phyloP scores from a whole-genome alignment of 2,797 vertebrate species.

The Anguilla anguilla region DNA sequence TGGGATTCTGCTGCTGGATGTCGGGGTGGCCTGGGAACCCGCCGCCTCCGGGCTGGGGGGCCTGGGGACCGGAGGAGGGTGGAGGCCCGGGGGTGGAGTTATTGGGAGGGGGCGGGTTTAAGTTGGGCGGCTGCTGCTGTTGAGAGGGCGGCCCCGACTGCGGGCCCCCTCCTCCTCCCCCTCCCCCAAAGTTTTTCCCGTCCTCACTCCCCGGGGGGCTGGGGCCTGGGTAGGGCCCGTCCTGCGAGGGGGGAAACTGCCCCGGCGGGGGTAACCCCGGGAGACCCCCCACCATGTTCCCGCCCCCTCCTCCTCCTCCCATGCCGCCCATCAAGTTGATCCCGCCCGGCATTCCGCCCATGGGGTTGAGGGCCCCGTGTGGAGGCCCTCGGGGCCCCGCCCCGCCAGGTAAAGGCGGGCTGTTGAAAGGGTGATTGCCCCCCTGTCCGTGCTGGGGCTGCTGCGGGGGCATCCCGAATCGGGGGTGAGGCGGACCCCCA shows the following conservation, averaged over 20 bases:
- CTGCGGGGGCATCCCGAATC: constrained; percentile 77
- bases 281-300: constrained; percentile 76
- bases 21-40: constrained; percentile 78
- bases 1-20: constrained; percentile 70
- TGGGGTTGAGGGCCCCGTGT: constrained; percentile 72
- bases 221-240: constrained; percentile 76
- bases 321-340: constrained; percentile 79
- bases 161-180: constrained; percentile 63
- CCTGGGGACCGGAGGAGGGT: constrained; percentile 67
- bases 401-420: constrained; percentile 74
- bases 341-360: constrained; percentile 76
- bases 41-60: constrained; percentile 65
- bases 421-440: constrained; percentile 78
- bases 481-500: constrained; percentile 77
- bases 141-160: constrained; percentile 64
- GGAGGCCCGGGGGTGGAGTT: constrained; percentile 69
- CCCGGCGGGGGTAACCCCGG: constrained; percentile 76
- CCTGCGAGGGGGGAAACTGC: constrained; percentile 76
- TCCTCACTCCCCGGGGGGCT: constrained; percentile 77
- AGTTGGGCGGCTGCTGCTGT: constrained; percentile 66
- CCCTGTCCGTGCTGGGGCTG: constrained; percentile 75
- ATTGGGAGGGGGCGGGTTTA: constrained; percentile 79
- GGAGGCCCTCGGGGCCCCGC: constrained; percentile 75
- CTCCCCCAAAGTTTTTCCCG: constrained; percentile 77
- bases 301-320: constrained; percentile 68